These are phyloP conservation scores for Hyles euphorbiae DNA, from an alignment of 1,140 invertebrate species.

Conservation along the genomic window DNA sequence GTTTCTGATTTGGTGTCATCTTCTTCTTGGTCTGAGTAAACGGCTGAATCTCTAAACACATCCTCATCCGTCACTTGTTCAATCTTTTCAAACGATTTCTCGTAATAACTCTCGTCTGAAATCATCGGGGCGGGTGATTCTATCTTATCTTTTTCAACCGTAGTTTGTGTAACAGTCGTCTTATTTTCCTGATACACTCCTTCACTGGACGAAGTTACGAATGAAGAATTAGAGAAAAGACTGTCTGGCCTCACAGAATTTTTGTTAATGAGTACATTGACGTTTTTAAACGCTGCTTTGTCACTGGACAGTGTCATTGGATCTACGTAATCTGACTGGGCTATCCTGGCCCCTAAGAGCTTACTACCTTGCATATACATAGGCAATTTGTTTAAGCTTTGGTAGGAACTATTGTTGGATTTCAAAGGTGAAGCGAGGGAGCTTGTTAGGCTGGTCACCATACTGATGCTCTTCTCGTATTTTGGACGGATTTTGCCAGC, in stretches of 20 bases:
- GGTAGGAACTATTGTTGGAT: conserved; percentile 65
- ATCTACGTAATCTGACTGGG: conserved; percentile 90
- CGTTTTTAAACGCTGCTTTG: conserved; percentile 56
- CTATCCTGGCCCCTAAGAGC: conserved; percentile 88
- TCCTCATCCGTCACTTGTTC: conserved; percentile 80
- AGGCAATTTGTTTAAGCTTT: conserved; percentile 73
- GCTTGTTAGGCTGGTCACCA: conserved; percentile 51
- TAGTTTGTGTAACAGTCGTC: conserved; percentile 27
- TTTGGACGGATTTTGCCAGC: conserved; percentile 36
- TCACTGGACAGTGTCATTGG: conserved; percentile 80
- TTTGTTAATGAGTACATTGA: conserved; percentile 74
- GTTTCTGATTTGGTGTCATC: conserved; percentile 39
- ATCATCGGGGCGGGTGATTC: conserved; percentile 30
- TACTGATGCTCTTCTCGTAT: conserved; percentile 61
- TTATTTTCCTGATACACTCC: conserved; percentile 60
- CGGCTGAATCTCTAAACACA: conserved; percentile 87
- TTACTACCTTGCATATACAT: conserved; percentile 88
- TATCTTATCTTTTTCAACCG: conserved; percentile 15
- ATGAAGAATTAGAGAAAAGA: conserved; percentile 76
- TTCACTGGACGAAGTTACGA: conserved; percentile 79
- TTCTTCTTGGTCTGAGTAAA: conserved; percentile 84
- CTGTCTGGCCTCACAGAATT: conserved; percentile 71
- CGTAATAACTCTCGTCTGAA: conserved; percentile 82
- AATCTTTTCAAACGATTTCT: conserved; percentile 85
- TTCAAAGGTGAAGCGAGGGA: conserved; percentile 48